These are phyloP conservation scores for Hemitrygon akajei DNA, from an alignment of 2,797 vertebrate species.

Conservation along the genomic window DNA sequence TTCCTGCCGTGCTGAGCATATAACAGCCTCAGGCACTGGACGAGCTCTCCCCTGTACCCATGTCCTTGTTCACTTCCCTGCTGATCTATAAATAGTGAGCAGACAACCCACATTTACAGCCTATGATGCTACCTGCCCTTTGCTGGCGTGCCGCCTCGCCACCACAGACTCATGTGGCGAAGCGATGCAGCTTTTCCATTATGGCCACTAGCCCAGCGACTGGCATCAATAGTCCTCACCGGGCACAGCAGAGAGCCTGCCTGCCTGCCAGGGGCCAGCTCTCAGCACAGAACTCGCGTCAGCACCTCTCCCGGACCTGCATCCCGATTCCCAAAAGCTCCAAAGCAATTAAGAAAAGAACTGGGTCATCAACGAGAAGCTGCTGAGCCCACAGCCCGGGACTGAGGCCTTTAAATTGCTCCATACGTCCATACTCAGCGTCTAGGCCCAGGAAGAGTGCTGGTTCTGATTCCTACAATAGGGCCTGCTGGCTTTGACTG, in stretches of 20 bases:
- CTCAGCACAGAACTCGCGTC: not conserved
- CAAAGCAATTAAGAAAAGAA: constrained; percentile 29
- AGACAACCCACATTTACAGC: not conserved
- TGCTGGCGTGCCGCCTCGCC: too few relatives aligned
- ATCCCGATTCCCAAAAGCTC: constrained; percentile 26
- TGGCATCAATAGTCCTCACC: not conserved
- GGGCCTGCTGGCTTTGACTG: not conserved
- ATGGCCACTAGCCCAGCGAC: not conserved
- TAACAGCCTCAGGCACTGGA: too few relatives aligned
- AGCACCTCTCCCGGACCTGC: not conserved
- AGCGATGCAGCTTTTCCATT: not conserved
- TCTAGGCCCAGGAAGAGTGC: not conserved
- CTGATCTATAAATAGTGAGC: not conserved
- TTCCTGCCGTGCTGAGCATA: too few relatives aligned
- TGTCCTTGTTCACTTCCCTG: too few relatives aligned
- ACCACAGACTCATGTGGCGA: not conserved
- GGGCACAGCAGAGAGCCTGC: not conserved
- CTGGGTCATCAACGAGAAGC: not conserved
- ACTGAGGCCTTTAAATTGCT: constrained; percentile 24
- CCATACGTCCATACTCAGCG: not conserved
- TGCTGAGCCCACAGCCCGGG: not conserved
- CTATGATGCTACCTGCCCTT: too few relatives aligned
- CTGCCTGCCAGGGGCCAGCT: not conserved
- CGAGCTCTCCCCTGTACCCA: too few relatives aligned
- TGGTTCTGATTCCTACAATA: not conserved